Evolutionary conservation across 2,113 vertebrate species (phyloP).

Genomic region (Petaurus breviceps): DNA sequence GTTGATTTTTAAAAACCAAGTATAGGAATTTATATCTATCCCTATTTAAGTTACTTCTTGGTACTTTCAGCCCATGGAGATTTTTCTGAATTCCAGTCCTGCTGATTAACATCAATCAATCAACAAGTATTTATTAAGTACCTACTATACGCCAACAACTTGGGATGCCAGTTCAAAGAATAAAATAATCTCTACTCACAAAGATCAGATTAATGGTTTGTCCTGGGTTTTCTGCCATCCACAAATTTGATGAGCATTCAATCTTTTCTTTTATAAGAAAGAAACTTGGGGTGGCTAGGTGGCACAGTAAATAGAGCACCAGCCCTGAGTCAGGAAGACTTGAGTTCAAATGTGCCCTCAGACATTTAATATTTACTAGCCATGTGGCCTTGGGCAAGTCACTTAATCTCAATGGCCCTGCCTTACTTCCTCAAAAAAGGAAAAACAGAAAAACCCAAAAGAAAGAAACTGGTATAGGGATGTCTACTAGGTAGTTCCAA

Average conservation of each 20-base stretch:
- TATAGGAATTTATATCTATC: not conserved
- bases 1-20: not conserved
- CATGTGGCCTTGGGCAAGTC: no score
- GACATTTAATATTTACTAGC: no score
- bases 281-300: not conserved
- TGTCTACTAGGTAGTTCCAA: not conserved
- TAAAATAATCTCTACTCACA: not conserved
- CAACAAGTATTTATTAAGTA: not conserved
- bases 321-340: no score
- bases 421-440: no score
- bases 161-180: not conserved
- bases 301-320: no score
- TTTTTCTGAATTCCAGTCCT: not conserved
- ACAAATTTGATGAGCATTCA: not conserved
- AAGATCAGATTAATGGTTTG: not conserved
- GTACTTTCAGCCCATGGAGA: not conserved
- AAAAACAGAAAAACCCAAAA: no score
- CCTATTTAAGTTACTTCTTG: not conserved
- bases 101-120: not conserved
- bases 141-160: not conserved
- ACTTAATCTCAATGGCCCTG: no score
- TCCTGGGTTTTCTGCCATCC: not conserved
- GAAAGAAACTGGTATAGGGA: not conserved
- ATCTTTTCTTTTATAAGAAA: not conserved
- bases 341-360: no score